Base-by-base conservation (phyloP, 2,113 vertebrate genomes). In the Mustela lutreola region DNA sequence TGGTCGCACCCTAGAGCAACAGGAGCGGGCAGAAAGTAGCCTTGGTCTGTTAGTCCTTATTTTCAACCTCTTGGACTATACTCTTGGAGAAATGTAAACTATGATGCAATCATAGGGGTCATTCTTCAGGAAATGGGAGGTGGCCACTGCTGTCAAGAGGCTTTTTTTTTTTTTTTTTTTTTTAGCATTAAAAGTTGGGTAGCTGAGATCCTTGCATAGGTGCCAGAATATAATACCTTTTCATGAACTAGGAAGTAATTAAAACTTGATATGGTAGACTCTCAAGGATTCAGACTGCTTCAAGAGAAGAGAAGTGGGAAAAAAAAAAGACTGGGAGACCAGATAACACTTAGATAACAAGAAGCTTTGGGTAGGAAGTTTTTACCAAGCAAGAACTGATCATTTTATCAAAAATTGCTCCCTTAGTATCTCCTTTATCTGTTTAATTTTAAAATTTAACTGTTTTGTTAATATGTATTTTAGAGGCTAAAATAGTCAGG, bases 201-300 rank as follows among this genome's bases (percentile, higher is more conserved):
- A 33, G 14, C 63, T 83, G 24, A n/a, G 48, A 90, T 31, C 0
- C 6, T 85, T 83, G 10, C 0, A 67, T 65, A 97, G n/a, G n/a
- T 89, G 7, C 42, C 85, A 21, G 36, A 26, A 39, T 79, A 28
- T 15, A 96, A 24, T 22, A 70, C 39, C 73, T 98, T 94, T 85
- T 21, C 71, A 94, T 93, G 58, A 16, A 96, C 26, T 50, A 14
- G 94, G 62, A 82, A 97, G 81, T 96, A 50, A 53, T 94, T 91
- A 96, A 98, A 93, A 80, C 67, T 53, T 15, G 50, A 33, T 96
- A 89, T 95, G 56, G 85, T 93, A 94, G 94, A 97, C 94, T 36
- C 22, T 2, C 48, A 97, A 50, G 53, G 7, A 50, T 1, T 91
- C 76, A 45, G 82, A 94, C 26, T 75, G 26, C 33, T 31, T 22